phyloP scores from a whole-genome alignment of 2,888 invertebrate species.

The Clunio marinus region DNA sequence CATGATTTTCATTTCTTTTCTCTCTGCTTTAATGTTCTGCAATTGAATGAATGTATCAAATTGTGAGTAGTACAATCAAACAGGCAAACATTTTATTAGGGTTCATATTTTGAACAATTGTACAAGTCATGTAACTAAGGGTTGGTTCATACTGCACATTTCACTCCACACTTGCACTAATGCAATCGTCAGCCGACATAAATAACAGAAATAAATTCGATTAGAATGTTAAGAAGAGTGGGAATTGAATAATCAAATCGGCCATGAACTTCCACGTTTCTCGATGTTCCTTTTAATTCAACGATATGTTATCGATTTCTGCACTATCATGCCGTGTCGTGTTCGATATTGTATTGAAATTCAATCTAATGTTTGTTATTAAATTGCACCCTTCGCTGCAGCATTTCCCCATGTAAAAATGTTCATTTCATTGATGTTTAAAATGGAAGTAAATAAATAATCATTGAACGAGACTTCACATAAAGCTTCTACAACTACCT shows the following conservation, averaged over 20 bases:
- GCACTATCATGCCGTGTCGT: slow-evolving; percentile 13
- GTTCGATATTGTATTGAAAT: neutral
- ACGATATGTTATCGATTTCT: slow-evolving; percentile 4
- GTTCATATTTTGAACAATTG: neutral
- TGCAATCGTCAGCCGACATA: slow-evolving; percentile 30
- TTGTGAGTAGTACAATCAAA: neutral
- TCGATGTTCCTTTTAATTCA: neutral
- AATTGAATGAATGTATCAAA: neutral
- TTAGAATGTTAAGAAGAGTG: slow-evolving; percentile 2
- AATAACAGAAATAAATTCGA: slow-evolving; percentile 26
- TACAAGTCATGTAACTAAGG: neutral
- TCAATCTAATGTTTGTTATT: neutral
- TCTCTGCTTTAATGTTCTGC: neutral
- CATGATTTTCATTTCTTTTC: neutral
- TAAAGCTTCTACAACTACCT: neutral
- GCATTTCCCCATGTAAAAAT: neutral
- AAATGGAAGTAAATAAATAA: neutral
- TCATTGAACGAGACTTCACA: neutral
- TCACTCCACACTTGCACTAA: slow-evolving; percentile 32
- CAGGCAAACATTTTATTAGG: slow-evolving; percentile 18
- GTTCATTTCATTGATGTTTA: neutral
- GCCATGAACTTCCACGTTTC: slow-evolving; percentile 7
- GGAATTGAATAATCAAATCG: neutral
- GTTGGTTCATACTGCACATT: slow-evolving; percentile 15
- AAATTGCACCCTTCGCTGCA: neutral